These are phyloP conservation scores for Marisa cornuarietis DNA, from an alignment of 1,140 invertebrate species.

Conservation along the genomic window DNA sequence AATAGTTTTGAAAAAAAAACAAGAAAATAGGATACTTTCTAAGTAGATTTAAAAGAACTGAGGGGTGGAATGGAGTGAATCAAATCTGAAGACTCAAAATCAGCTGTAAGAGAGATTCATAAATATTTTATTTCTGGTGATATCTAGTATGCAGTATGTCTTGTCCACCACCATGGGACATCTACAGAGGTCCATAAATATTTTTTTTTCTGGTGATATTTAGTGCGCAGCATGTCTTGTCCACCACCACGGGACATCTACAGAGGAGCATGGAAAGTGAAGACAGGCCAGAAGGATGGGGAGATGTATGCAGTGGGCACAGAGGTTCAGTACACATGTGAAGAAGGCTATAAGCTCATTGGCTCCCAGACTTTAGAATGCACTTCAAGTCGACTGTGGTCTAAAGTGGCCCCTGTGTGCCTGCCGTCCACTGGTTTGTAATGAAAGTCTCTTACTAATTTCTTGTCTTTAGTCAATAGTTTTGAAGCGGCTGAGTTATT, in stretches of 20 bases:
- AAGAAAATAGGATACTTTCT: neutral
- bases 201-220: neutral
- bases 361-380: constrained; percentile 35
- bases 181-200: constrained; percentile 31
- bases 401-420: constrained; percentile 36
- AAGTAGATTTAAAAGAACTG: neutral
- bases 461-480: neutral
- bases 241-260: constrained; percentile 24
- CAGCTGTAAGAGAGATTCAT: too few relatives aligned
- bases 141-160: neutral
- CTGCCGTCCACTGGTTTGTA: constrained; percentile 29
- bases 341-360: constrained; percentile 32
- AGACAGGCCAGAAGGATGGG: neutral
- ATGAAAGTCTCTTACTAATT: neutral
- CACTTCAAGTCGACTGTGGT: constrained; percentile 27
- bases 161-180: constrained; percentile 11
- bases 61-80: too few relatives aligned
- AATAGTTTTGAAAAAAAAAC: too few relatives aligned
- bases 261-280: constrained; percentile 36
- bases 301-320: constrained; percentile 33
- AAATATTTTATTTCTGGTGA: neutral
- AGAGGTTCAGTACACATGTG: constrained; percentile 38
- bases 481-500: neutral
- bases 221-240: constrained; percentile 1
- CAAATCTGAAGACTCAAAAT: too few relatives aligned